Evolutionary conservation across 2,888 invertebrate species (phyloP).

Genomic region (Lithosia quadra): DNA sequence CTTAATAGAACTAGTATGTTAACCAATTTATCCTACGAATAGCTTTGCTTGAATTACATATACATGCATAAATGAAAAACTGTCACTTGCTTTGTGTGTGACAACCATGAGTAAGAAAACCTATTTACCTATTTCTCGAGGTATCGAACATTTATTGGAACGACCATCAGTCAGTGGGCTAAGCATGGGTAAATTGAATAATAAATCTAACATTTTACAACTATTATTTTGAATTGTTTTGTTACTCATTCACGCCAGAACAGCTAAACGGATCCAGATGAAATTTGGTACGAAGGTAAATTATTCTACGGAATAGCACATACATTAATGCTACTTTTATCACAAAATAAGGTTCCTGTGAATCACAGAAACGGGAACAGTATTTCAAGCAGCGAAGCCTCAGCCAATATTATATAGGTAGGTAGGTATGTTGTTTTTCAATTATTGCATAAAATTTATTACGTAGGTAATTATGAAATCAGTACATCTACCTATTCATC

Average conservation of each 20-base stretch:
- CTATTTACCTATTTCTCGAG: not conserved
- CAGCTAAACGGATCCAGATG: too few species aligned
- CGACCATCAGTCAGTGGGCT: not conserved
- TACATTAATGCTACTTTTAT: not conserved
- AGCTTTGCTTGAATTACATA: not conserved
- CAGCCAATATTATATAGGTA: not conserved
- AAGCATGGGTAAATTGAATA: not conserved
- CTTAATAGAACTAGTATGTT: not conserved
- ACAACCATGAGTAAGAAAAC: not conserved
- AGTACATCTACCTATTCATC: conserved; percentile 11
- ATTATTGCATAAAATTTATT: conserved; percentile 1
- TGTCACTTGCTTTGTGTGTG: not conserved
- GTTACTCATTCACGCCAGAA: too few species aligned
- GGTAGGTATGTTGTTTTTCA: not conserved
- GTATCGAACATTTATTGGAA: too few species aligned
- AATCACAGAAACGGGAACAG: not conserved
- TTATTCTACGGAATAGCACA: not conserved
- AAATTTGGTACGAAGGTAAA: not conserved
- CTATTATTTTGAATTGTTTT: too few species aligned
- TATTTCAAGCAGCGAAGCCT: not conserved
- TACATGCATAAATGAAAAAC: too few species aligned
- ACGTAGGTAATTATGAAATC: conserved; percentile 17
- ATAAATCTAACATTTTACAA: too few species aligned
- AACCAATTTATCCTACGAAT: not conserved
- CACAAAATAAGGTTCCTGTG: too few species aligned